Percentiles rank a stretch among this genome's conserved stretches.
Conservation (phyloP, 1,140 invertebrate species). For the Brachionus calyciflorus region DNA sequence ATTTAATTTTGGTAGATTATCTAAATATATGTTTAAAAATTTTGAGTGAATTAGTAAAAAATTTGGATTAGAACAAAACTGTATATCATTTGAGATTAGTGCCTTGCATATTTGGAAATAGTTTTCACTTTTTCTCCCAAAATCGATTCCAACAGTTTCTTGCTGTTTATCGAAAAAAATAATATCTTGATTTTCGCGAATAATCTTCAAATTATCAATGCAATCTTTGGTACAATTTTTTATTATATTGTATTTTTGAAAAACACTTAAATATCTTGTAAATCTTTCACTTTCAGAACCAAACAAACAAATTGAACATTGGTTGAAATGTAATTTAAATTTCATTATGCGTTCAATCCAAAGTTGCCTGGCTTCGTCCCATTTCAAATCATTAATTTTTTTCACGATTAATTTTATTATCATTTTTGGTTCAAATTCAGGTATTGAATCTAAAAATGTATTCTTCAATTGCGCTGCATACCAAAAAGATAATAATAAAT, state of each 20-base stretch:
- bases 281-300: slow-evolving; percentile 17
- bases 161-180: too few relatives aligned
- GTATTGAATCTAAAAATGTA: slow-evolving; percentile 2
- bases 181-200: slow-evolving; percentile 3
- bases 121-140: background rate
- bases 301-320: slow-evolving; percentile 4
- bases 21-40: too few relatives aligned
- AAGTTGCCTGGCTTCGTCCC: slow-evolving; percentile 6
- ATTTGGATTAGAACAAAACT: background rate
- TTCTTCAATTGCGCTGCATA: too few relatives aligned
- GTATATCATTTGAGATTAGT: slow-evolving; percentile 10
- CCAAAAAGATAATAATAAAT: too few relatives aligned
- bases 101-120: background rate
- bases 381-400: background rate
- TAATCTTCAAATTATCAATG: background rate
- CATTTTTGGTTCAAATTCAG: background rate
- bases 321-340: background rate
- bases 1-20: slow-evolving; percentile 12
- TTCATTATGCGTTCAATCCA: background rate
- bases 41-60: slow-evolving; percentile 24
- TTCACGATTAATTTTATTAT: background rate
- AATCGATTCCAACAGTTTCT: too few relatives aligned
- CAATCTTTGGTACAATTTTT: slow-evolving; percentile 1
- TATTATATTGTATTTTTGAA: background rate
- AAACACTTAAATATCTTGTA: slow-evolving; percentile 7